Base-by-base conservation (phyloP, 1,140 invertebrate species). In the Drosophila ambigua region DNA sequence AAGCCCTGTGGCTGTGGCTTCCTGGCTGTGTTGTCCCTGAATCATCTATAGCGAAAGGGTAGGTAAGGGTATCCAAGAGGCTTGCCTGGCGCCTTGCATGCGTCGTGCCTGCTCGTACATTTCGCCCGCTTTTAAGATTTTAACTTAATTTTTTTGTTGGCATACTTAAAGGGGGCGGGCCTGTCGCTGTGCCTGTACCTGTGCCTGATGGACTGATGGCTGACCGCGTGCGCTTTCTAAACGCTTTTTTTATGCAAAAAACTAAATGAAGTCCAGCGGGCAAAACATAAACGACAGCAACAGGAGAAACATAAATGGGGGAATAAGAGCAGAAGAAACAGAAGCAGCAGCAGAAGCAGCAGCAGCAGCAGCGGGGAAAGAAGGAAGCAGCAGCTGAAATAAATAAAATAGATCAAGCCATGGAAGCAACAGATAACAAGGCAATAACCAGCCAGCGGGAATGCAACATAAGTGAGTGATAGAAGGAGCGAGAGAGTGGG, bases 181-280 rank as follows among this genome's bases (percentile, higher is more conserved):
- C 5, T 9, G 28, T 31, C 9, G 7, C 28, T 31, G 28, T 24
- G 31, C 41, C n/a, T 8, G n/a, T 6, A 26, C 35, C 46, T 11
- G 8, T 9, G 35, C 24, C 54, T 60, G 46, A 50, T 54, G 69
- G 52, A 69, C 69, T 72, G 72, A 9, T 23, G 62, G 46, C 65
- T 74, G 72, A 74, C 49, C 67, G 45, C 48, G 45, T 55, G 60
- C 49, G 43, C 59, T n/a, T 9, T 3, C 67, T 75, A 78, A 78
- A 85, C 66, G 82, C 74, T 77, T 68, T 82, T 87, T 85, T 85
- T 85, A 85, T 85, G 82, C 82, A 75, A 87, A 20, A 20, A 74
- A 81, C 82, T 65, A 78, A 85, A 87, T 85, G 82, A 85, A 85
- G 82, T 87, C 66, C 65, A 51, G 50, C 63, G 45, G 54, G 8